Evolutionary conservation across 2,888 invertebrate genomes (phyloP).

Genomic region (Clistopyga incitator): DNA sequence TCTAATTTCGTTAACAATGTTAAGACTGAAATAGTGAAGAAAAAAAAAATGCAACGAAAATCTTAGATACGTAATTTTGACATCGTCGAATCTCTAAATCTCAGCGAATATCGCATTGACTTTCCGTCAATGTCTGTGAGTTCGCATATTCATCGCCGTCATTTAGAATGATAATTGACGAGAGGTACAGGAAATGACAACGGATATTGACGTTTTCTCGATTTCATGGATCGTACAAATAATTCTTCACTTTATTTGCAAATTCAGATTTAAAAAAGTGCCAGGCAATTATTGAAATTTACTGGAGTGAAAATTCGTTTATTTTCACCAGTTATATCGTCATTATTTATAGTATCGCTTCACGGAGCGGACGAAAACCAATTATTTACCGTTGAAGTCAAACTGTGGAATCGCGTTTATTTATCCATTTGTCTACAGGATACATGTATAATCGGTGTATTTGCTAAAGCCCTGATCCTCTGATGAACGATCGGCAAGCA

Average conservation of each 20-base stretch:
- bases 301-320: background rate
- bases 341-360: conserved; percentile 9
- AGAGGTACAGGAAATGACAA: no score
- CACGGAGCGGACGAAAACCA: conserved; percentile 7
- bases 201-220: no score
- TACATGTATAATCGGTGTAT: conserved; percentile 11
- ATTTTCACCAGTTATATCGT: conserved; percentile 50
- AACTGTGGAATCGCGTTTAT: conserved; percentile 13
- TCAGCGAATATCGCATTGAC: no score
- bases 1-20: no score
- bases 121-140: no score
- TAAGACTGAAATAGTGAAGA: no score
- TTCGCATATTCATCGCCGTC: no score
- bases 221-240: background rate
- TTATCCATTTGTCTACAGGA: conserved; percentile 14
- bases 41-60: no score
- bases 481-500: conserved; percentile 27
- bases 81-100: no score
- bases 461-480: conserved; percentile 21
- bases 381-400: conserved; percentile 29
- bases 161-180: no score
- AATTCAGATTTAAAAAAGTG: background rate
- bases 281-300: background rate
- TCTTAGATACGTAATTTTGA: no score
- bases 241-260: background rate